phyloP scores from a whole-genome alignment of 37 sponge, comb jelly and placozoan genomes.

The Beroe ovata region DNA sequence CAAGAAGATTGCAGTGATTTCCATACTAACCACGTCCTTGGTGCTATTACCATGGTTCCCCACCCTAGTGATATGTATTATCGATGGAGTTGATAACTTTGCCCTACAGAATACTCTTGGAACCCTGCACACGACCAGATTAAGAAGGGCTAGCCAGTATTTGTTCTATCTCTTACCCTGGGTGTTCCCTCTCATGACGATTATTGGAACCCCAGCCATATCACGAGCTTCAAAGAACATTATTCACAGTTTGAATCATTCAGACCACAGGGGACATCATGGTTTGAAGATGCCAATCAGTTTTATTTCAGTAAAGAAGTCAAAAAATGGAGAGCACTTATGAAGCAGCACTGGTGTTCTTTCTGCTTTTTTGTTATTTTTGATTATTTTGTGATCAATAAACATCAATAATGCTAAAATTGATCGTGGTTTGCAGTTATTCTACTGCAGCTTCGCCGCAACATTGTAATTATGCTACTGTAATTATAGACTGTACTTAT shows the following conservation, averaged over 20 bases:
- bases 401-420: too few species aligned
- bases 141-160: not conserved
- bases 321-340: not conserved
- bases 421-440: too few species aligned
- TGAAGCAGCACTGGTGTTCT: too few species aligned
- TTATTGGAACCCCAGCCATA: not conserved
- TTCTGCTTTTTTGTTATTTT: too few species aligned
- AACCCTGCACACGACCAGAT: not conserved
- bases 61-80: not conserved
- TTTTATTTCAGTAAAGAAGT: not conserved
- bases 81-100: not conserved
- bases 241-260: not conserved
- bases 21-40: not conserved
- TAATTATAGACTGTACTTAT: too few species aligned
- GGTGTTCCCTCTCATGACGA: slow-evolving; percentile 20
- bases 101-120: not conserved
- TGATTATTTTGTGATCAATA: too few species aligned
- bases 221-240: not conserved
- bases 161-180: not conserved
- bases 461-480: too few species aligned
- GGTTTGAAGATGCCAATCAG: not conserved
- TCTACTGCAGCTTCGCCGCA: too few species aligned
- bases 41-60: slow-evolving; percentile 12
- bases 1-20: slow-evolving; percentile 32
- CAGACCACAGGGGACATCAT: not conserved